Conservation (phyloP, 1,140 invertebrate genomes). For the Zaprionus nigranus region DNA sequence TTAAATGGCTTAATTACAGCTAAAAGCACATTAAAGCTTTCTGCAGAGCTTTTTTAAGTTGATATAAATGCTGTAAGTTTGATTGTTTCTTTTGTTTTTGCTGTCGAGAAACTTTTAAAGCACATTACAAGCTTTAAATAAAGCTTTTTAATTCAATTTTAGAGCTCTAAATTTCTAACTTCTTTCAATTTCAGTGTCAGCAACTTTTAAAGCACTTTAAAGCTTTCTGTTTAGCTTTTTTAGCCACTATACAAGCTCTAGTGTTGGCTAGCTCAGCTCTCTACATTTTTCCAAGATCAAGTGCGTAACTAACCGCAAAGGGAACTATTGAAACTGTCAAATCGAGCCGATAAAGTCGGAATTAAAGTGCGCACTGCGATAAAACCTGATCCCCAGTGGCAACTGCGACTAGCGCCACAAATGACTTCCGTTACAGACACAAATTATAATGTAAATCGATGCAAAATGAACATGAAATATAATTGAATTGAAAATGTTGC, state of each 20-base stretch:
- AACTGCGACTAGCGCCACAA: constrained; percentile 51
- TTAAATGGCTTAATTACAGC: no score
- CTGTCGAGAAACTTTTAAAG: neutral
- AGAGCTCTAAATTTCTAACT: neutral
- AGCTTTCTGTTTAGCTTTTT: neutral
- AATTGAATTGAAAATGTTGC: constrained; percentile 82
- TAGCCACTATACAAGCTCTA: neutral
- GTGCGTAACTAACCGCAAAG: neutral
- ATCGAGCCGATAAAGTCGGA: constrained; percentile 5
- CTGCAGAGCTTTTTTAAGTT: neutral
- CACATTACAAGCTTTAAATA: neutral
- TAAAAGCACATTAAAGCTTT: constrained; percentile 12
- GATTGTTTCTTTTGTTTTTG: neutral
- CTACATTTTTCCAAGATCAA: neutral
- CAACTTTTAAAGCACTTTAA: neutral
- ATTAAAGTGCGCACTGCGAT: neutral
- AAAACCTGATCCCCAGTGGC: constrained; percentile 5
- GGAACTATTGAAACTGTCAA: neutral
- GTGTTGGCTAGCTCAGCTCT: neutral
- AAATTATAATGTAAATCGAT: constrained; percentile 83
- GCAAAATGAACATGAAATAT: constrained; percentile 82
- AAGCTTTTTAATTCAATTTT: neutral
- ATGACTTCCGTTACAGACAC: constrained; percentile 79
- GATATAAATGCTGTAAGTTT: neutral
- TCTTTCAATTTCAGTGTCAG: neutral